Base-by-base conservation (phyloP, 2,888 invertebrate genomes). In the Drosophila neotestacea region DNA sequence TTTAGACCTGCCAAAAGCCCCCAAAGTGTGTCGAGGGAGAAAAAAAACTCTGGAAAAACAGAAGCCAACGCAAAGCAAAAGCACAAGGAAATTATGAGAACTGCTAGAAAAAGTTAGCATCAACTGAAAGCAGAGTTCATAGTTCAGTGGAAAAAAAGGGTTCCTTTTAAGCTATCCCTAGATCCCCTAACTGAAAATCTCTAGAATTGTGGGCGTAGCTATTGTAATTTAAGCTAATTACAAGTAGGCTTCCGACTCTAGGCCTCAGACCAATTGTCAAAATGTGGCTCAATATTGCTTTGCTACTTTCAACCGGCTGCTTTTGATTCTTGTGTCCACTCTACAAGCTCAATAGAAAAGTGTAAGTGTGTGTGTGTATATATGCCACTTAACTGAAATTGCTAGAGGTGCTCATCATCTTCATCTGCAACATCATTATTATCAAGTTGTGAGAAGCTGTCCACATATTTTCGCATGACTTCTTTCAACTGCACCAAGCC, bases 301-400 rank as follows among this genome's bases (percentile, higher is more conserved):
- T 48, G 77, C 63, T 75, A 42, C 65, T 50, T 60, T 55, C 58
- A 62, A 62, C 62, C 62, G 69, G 38, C 27, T 28, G 61, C 77
- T 77, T 81, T 84, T 79, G 70, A 77, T 81, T 81, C 84, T 79
- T 66, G 39, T 61, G 69, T 63, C 59, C 69, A 69, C 66, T 59
- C 56, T 44, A 10, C 50, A 44, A 44, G 16, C 22, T 47, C 41
- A 34, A 42, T 42, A 4, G 41, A 34, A 9, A 52, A 13, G 28
- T 44, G 32, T 27, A 10, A 36, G 51, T 68, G 32, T 39, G 9
- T 47, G 60, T 61, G 51, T 68, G 28, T 63, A 56, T 61, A 46
- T 68, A 22, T 60, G 67, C 51, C 65, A 74, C 66, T 73, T 66
- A 66, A 70, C 60, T 69, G 65, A 46, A 67, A 71, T 59, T 65